Conservation (phyloP, 2,113 vertebrate species). For the Cairina moschata region DNA sequence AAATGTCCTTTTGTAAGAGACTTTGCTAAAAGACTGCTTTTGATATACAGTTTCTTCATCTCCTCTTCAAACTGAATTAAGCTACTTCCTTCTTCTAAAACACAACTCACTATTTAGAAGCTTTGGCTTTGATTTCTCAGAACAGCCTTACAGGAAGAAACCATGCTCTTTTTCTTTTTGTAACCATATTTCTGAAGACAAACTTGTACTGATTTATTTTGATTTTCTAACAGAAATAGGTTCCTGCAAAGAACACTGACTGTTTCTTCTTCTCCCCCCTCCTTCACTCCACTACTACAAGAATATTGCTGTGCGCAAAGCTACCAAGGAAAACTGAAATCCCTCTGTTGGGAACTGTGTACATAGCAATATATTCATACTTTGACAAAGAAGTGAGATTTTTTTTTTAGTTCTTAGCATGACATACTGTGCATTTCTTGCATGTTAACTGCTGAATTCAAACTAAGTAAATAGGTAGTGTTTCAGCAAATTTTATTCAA, state of each 20-base stretch:
- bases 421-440: not conserved
- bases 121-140: slow-evolving; percentile 77
- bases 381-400: slow-evolving; percentile 13
- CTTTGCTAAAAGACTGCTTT: slow-evolving; percentile 76
- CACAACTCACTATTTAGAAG: slow-evolving; percentile 77
- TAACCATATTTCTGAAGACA: slow-evolving; percentile 77
- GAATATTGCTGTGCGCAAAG: slow-evolving; percentile 63
- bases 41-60: slow-evolving; percentile 73
- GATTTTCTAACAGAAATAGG: slow-evolving; percentile 74
- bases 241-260: slow-evolving; percentile 70
- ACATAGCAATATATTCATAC: slow-evolving; percentile 42
- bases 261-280: slow-evolving; percentile 65
- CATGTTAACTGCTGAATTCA: not conserved
- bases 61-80: slow-evolving; percentile 77
- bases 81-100: slow-evolving; percentile 76
- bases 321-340: slow-evolving; percentile 70
- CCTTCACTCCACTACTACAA: slow-evolving; percentile 9
- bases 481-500: slow-evolving; percentile 46
- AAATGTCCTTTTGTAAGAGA: slow-evolving; percentile 78
- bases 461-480: slow-evolving; percentile 2
- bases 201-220: slow-evolving; percentile 77
- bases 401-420: not conserved
- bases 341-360: slow-evolving; percentile 61
- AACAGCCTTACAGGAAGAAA: slow-evolving; percentile 75
- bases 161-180: slow-evolving; percentile 73